phyloP scores from a whole-genome alignment of 1,140 invertebrate species.

The Epicauta chinensis region DNA sequence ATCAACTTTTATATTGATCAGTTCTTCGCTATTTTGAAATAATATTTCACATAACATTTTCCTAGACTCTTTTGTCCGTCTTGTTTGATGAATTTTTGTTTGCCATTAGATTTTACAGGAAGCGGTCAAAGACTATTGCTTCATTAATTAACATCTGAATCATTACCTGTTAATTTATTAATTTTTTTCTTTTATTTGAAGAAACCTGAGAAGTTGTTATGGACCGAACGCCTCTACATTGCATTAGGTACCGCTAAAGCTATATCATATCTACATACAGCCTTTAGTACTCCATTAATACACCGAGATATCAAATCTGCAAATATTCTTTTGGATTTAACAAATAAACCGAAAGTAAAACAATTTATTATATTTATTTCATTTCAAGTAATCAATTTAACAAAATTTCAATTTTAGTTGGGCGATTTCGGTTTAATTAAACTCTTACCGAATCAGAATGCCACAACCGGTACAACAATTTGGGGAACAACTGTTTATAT shows the following conservation, averaged over 20 bases:
- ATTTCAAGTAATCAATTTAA: constrained; percentile 3
- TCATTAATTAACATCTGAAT: no score
- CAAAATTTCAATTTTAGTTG: constrained; percentile 52
- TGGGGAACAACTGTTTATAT: constrained; percentile 70
- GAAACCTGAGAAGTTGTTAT: constrained; percentile 40
- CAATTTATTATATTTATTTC: constrained; percentile 10
- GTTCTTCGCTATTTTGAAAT: no score
- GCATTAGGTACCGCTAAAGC: constrained; percentile 55
- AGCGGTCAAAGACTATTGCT: no score
- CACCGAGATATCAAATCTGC: constrained; percentile 73
- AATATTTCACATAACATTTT: no score
- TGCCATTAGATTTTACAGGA: no score
- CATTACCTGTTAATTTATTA: not conserved
- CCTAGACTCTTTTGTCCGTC: no score
- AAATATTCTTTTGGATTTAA: constrained; percentile 62
- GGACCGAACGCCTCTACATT: constrained; percentile 51
- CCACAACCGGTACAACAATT: constrained; percentile 48
- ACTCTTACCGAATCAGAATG: constrained; percentile 46
- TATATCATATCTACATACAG: constrained; percentile 57
- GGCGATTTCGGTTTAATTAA: constrained; percentile 69
- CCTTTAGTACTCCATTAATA: constrained; percentile 50
- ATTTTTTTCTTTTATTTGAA: constrained; percentile 12
- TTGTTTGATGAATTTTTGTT: no score
- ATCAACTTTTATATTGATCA: no score
- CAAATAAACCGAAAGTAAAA: constrained; percentile 57